phyloP scores from a whole-genome alignment of 2,113 vertebrate species.

The Callorhinus ursinus region DNA sequence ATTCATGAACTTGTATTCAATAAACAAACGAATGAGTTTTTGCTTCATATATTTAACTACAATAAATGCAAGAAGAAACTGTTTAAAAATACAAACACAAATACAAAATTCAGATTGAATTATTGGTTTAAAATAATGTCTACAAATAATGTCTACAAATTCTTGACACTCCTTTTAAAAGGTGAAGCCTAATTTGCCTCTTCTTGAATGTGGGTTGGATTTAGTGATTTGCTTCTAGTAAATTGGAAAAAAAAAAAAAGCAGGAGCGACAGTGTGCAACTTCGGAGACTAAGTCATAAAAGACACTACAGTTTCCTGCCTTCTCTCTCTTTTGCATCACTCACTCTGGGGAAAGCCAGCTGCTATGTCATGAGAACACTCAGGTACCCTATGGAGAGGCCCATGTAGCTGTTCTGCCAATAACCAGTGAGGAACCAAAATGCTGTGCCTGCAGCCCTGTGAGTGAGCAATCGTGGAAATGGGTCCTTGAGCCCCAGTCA shows the following conservation, averaged over 20 bases:
- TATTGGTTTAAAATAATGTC: conserved; percentile 45
- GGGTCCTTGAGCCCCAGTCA: neutral
- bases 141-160: conserved; percentile 51
- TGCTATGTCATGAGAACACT: neutral
- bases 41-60: conserved; percentile 14
- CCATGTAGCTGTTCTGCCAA: neutral
- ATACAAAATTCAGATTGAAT: neutral
- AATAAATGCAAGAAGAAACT: conserved; percentile 19
- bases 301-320: neutral
- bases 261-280: neutral
- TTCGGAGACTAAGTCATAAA: conserved; percentile 11
- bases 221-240: neutral
- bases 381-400: neutral
- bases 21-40: conserved; percentile 45
- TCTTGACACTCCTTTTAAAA: conserved; percentile 29
- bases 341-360: neutral
- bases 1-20: conserved; percentile 17
- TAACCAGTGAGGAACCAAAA: neutral
- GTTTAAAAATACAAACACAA: conserved; percentile 7
- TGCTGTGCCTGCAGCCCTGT: neutral
- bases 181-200: neutral
- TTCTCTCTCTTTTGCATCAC: neutral
- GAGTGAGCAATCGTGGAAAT: conserved; percentile 21
- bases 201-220: neutral
- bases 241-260: neutral